Percentiles rank a stretch among this genome's conserved stretches.
Conservation (phyloP, 1,140 invertebrate species). For the Conus betulinus region DNA sequence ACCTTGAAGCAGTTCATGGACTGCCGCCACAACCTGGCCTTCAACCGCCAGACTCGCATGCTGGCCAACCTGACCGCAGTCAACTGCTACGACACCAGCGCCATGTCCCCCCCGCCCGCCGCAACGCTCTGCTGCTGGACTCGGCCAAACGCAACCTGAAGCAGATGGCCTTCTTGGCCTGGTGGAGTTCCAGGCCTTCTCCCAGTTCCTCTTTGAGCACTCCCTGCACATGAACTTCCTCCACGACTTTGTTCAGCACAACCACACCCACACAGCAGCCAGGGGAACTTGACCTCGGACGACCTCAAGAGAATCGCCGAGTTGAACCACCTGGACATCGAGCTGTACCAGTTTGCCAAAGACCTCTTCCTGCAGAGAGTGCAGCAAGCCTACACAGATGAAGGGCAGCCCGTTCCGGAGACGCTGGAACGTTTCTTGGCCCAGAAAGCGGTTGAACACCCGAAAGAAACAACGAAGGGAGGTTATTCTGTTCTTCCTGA, state of each 20-base stretch:
- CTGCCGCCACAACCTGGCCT: constrained; percentile 94
- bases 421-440: constrained; percentile 12
- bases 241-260: constrained; percentile 61
- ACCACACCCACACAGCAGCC: constrained; percentile 73
- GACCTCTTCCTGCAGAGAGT: constrained; percentile 89
- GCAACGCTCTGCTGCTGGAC: constrained; percentile 89
- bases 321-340: constrained; percentile 92
- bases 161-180: constrained; percentile 98
- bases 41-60: constrained; percentile 98
- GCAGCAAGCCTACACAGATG: constrained; percentile 42
- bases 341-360: constrained; percentile 95
- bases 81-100: constrained; percentile 94
- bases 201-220: constrained; percentile 97
- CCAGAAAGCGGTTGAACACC: neutral
- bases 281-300: constrained; percentile 81
- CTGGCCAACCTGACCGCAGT: constrained; percentile 90
- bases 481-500: neutral
- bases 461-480: neutral
- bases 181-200: constrained; percentile 94
- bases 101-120: constrained; percentile 80
- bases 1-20: constrained; percentile 89
- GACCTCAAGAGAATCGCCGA: constrained; percentile 86
- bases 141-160: constrained; percentile 96
- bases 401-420: constrained; percentile 14
- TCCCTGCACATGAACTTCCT: constrained; percentile 90